These are phyloP conservation scores for Takifugu ocellatus DNA, from an alignment of 2,797 vertebrate species.

Conservation along the genomic window DNA sequence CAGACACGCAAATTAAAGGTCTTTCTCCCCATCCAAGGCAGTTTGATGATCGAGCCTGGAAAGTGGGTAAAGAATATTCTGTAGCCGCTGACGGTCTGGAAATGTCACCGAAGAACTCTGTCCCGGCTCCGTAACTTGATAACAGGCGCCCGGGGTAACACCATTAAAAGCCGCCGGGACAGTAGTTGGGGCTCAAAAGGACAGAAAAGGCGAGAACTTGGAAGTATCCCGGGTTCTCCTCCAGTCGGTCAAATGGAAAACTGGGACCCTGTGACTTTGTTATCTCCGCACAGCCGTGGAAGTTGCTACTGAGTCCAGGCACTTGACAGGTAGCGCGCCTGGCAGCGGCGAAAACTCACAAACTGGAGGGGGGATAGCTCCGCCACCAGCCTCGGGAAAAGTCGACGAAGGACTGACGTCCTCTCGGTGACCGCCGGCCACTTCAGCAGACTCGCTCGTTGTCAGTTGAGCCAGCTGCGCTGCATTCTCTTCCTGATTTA, in stretches of 20 bases:
- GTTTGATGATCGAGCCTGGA: conserved; percentile 13
- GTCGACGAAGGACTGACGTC: conserved; percentile 25
- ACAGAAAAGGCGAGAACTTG: conserved; percentile 17
- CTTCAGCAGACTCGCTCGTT: conserved; percentile 50
- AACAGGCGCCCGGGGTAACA: conserved; percentile 48
- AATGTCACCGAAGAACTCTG: conserved; percentile 52
- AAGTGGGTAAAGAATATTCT: conserved; percentile 23
- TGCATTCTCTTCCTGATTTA: conserved; percentile 79
- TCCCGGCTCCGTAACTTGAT: conserved; percentile 69
- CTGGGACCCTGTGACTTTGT: conserved; percentile 41
- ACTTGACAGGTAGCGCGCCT: conserved; percentile 69
- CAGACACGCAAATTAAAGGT: conserved; percentile 30
- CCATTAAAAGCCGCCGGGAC: conserved; percentile 31
- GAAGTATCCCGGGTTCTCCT: conserved; percentile 6
- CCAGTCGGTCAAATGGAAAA: conserved; percentile 29
- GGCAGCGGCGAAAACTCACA: conserved; percentile 53
- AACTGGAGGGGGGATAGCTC: conserved; percentile 48
- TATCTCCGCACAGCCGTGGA: conserved; percentile 48
- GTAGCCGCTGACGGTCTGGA: conserved; percentile 20
- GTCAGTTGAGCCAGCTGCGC: conserved; percentile 64
- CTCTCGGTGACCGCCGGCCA: conserved; percentile 22
- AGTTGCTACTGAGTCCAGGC: conserved; percentile 68
- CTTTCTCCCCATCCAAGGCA: conserved; percentile 58
- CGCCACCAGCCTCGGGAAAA: conserved; percentile 21
- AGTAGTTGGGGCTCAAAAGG: conserved; percentile 10